Conservation (phyloP, 2,888 invertebrate species). For the Labia minor region DNA sequence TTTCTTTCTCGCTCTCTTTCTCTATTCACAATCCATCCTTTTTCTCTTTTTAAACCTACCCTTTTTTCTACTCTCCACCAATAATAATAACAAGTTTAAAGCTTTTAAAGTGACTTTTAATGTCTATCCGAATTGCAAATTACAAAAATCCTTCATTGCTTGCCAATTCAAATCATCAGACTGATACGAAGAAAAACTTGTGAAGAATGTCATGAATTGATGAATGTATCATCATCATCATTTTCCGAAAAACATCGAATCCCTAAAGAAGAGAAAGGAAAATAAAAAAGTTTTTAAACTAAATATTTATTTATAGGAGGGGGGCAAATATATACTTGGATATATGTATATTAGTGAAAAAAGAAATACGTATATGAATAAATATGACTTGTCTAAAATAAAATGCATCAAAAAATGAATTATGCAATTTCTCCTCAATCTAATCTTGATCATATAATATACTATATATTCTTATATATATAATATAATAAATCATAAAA, state of each 20-base stretch:
- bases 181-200: background rate
- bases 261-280: background rate
- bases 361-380: background rate
- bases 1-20: no score
- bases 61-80: background rate
- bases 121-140: slow-evolving; percentile 8
- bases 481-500: slow-evolving; percentile 4
- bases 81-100: background rate
- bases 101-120: slow-evolving; percentile 13
- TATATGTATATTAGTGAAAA: background rate
- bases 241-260: background rate
- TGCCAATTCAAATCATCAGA: background rate
- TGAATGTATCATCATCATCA: background rate
- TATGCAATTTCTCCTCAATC: background rate
- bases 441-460: background rate
- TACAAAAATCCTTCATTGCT: background rate
- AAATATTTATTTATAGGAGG: slow-evolving; percentile 13
- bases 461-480: no score
- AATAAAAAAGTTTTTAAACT: background rate
- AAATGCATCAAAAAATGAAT: background rate
- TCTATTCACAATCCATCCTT: background rate
- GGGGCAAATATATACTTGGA: background rate
- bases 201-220: background rate
- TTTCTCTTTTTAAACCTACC: background rate
- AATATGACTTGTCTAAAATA: background rate